These are phyloP conservation scores for Scaptomyza polygonia DNA, from an alignment of 2,888 invertebrate genomes.

Conservation along the genomic window DNA sequence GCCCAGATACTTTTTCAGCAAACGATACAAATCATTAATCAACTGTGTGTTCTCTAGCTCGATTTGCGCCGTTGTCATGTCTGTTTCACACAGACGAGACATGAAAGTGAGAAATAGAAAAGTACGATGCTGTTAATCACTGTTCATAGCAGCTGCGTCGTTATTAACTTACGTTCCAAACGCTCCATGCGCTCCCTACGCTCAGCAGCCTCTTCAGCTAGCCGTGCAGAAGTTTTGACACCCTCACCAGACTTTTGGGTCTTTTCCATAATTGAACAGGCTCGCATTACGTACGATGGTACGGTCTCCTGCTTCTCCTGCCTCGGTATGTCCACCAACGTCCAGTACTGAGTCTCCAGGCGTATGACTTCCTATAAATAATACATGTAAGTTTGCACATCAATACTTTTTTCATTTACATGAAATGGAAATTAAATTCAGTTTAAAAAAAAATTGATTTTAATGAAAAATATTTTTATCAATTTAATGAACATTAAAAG, in stretches of 20 bases:
- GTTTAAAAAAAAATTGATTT: too few species aligned
- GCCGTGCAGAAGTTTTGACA: slow-evolving; percentile 92
- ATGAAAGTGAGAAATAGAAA: neutral
- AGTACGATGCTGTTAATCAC: slow-evolving; percentile 28
- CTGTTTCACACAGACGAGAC: slow-evolving; percentile 85
- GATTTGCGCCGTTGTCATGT: slow-evolving; percentile 96
- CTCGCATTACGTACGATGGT: slow-evolving; percentile 94
- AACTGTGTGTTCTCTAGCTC: slow-evolving; percentile 97
- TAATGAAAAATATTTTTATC: neutral
- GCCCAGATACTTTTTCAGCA: slow-evolving; percentile 96
- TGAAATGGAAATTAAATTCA: too few species aligned
- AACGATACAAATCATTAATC: slow-evolving; percentile 95
- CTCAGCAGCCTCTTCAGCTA: slow-evolving; percentile 94
- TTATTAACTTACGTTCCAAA: slow-evolving; percentile 88
- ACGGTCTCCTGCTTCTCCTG: slow-evolving; percentile 98
- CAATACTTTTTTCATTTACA: neutral
- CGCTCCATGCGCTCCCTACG: slow-evolving; percentile 93
- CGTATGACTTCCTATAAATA: slow-evolving; percentile 92
- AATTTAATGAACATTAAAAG: too few species aligned
- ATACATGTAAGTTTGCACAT: neutral
- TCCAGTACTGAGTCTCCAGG: slow-evolving; percentile 97
- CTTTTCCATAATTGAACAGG: slow-evolving; percentile 96
- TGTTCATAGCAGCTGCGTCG: slow-evolving; percentile 1
- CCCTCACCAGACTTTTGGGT: slow-evolving; percentile 95
- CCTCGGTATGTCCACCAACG: slow-evolving; percentile 95